These are phyloP conservation scores for Galago senegalensis DNA, from an alignment of 2,797 vertebrate genomes.

Conservation along the genomic window DNA sequence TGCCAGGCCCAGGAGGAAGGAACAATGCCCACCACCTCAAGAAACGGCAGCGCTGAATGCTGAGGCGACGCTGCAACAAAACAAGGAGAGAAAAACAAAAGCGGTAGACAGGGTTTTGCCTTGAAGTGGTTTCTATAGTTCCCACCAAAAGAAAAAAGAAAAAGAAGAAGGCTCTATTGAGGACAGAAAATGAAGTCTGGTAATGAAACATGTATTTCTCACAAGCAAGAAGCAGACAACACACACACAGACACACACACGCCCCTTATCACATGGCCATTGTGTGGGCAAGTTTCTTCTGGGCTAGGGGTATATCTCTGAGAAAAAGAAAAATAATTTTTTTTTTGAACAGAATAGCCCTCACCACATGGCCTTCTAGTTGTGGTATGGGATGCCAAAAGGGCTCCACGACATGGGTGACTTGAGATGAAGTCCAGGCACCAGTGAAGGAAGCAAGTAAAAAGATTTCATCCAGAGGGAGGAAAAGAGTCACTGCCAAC, in stretches of 20 bases:
- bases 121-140: conserved; percentile 66
- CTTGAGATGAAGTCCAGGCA: background rate
- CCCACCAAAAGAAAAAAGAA: background rate
- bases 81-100: conserved; percentile 79
- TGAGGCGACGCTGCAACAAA: background rate
- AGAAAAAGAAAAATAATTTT: background rate
- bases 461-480: background rate
- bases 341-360: conserved; percentile 3
- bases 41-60: conserved; percentile 72
- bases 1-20: conserved; percentile 58
- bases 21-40: conserved; percentile 86
- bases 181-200: conserved; percentile 62
- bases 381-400: background rate
- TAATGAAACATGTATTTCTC: conserved; percentile 65
- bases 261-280: background rate
- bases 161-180: conserved; percentile 32
- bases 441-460: background rate
- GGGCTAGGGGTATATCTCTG: background rate
- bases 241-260: background rate
- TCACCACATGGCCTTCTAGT: background rate
- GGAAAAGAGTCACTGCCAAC: background rate
- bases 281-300: conserved; percentile 33
- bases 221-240: background rate
- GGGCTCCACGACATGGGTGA: background rate
- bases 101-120: conserved; percentile 44